Percentiles rank a stretch among this genome's conserved stretches.
These are phyloP conservation scores for Gymnarchus niloticus DNA, from an alignment of 2,113 vertebrate species.

Conservation along the genomic window DNA sequence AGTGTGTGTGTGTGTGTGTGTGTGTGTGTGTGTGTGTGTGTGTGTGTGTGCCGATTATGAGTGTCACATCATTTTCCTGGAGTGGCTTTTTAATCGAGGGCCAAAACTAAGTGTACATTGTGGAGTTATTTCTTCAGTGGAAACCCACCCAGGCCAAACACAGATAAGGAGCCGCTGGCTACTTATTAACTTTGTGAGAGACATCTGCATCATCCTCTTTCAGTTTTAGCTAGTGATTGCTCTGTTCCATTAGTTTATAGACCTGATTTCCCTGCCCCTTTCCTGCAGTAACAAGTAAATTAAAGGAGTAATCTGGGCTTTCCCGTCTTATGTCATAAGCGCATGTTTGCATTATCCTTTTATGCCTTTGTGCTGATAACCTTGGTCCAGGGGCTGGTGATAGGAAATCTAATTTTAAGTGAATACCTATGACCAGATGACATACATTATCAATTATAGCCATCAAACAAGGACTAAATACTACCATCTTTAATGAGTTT, in stretches of 20 bases:
- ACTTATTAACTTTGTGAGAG: background rate
- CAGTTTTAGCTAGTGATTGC: background rate
- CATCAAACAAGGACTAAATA: background rate
- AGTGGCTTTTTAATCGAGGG: background rate
- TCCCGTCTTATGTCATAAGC: too few species aligned
- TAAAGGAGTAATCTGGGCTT: background rate
- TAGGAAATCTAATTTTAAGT: background rate
- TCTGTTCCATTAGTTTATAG: background rate
- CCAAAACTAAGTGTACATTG: background rate
- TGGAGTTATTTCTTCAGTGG: too few species aligned
- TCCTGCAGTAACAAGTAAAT: background rate
- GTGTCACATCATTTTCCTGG: background rate
- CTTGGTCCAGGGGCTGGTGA: background rate
- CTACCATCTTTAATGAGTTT: background rate
- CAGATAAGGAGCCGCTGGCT: background rate
- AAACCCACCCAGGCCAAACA: background rate
- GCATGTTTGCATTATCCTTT: too few species aligned
- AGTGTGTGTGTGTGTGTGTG: too few species aligned
- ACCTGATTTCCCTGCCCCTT: background rate
- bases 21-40: too few species aligned
- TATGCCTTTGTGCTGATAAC: too few species aligned
- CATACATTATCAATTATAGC: background rate
- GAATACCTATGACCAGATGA: background rate
- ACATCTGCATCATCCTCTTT: background rate
- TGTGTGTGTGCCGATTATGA: background rate